Conservation (phyloP, 2,797 vertebrate species). For the Florisuga fusca region DNA sequence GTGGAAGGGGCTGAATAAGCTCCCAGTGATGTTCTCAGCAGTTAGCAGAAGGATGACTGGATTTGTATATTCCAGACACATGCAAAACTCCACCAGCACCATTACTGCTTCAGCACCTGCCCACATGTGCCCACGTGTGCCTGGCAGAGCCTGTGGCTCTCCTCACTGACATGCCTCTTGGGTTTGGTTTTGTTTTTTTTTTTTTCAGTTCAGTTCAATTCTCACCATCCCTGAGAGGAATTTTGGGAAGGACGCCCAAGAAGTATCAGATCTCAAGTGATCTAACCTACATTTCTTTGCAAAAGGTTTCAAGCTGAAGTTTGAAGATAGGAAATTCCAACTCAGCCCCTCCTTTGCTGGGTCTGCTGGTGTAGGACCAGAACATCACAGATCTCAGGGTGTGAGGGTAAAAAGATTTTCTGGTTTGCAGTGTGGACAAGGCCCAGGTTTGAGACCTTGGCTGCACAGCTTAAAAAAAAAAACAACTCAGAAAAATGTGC, state of each 20-base stretch:
- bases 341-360: fast-evolving
- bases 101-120: neutral
- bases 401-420: neutral
- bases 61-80: neutral
- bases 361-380: neutral
- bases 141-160: neutral
- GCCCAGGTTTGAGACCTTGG: neutral
- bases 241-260: neutral
- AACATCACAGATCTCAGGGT: neutral
- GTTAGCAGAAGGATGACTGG: neutral
- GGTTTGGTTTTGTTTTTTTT: neutral
- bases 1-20: neutral
- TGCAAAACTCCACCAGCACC: neutral
- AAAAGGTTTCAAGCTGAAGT: neutral
- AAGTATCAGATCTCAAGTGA: neutral
- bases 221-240: neutral
- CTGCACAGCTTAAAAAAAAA: neutral
- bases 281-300: neutral
- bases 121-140: neutral
- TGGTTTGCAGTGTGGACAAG: fast-evolving
- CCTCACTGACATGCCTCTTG: neutral
- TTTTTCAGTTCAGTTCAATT: neutral
- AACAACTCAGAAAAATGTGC: fast-evolving
- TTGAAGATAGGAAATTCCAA: neutral
- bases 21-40: neutral